Evolutionary conservation across 2,888 invertebrate genomes (phyloP).

Genomic region (Embidobia sp.): DNA sequence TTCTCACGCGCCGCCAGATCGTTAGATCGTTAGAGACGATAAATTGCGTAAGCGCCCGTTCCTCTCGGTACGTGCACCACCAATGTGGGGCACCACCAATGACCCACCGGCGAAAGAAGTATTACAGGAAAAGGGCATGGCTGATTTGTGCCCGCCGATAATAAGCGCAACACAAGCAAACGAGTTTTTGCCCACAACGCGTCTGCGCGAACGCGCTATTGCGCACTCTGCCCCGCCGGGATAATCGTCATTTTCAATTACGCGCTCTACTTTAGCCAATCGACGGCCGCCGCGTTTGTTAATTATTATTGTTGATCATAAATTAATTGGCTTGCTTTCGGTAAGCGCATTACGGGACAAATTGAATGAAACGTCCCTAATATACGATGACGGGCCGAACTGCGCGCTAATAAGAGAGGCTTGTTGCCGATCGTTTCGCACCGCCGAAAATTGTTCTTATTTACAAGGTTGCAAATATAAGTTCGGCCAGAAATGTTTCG

Average conservation of each 20-base stretch:
- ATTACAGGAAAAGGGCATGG: slow-evolving; percentile 65
- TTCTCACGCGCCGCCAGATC: slow-evolving; percentile 65
- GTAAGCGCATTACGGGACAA: slow-evolving; percentile 12
- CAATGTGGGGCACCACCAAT: slow-evolving; percentile 58
- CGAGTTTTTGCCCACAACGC: slow-evolving; percentile 59
- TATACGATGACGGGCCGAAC: background rate
- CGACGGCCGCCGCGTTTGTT: slow-evolving; percentile 4
- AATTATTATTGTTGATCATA: slow-evolving; percentile 48
- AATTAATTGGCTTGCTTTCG: slow-evolving; percentile 23
- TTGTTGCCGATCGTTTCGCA: background rate
- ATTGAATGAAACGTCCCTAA: slow-evolving; percentile 25
- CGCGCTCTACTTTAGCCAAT: slow-evolving; percentile 25
- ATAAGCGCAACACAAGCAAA: slow-evolving; percentile 62
- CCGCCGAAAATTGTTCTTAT: too few relatives aligned
- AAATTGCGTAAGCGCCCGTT: slow-evolving; percentile 63
- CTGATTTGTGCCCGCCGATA: slow-evolving; percentile 63
- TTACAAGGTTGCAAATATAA: too few relatives aligned
- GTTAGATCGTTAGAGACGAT: slow-evolving; percentile 63
- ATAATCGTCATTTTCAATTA: slow-evolving; percentile 50
- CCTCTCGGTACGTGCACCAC: slow-evolving; percentile 58
- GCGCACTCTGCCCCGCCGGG: slow-evolving; percentile 30
- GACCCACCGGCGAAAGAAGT: slow-evolving; percentile 62
- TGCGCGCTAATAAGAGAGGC: background rate
- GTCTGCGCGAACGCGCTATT: slow-evolving; percentile 31
- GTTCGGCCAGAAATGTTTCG: too few relatives aligned